Base-by-base conservation (phyloP, 2,113 vertebrate species). In the Sakesphorus luctuosus region DNA sequence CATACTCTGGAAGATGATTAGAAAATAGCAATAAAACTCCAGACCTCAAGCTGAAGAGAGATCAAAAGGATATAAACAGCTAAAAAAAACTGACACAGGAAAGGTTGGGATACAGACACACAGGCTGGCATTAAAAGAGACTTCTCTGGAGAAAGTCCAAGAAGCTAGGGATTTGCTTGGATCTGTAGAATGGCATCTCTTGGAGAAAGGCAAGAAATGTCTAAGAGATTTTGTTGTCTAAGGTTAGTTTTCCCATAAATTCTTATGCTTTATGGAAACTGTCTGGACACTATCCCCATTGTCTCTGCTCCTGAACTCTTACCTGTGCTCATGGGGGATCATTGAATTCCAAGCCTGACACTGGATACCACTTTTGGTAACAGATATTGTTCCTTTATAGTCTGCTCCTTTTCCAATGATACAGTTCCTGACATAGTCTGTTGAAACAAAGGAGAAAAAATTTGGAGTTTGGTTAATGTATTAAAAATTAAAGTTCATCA, bases 241-340 rank as follows among this genome's bases (percentile, higher is more conserved):
- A 91, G 11, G 56, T 71, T 73, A 73, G 16, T 73, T 84, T 92
- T 76, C 81, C 76, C 77, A 92, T 92, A 94, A 92, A 95, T 78
- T 84, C 76, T 77, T 74, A 50, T 81, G n/a, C 17, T 82, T 81
- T 87, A 74, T 61, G 56, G 69, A 78, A 92, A 19, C 81, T 84
- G 61, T 71, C 79, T 67, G 24, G 31, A 52, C 26, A 77, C 14
- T 92, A 47, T 84, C 94, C 40, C 36, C 80, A 78, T 71, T 89
- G 87, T 95, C 96, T 91, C 62, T 91, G 89, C 81, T 87, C 40
- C 66, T 95, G 95, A 96, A 97, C 89, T 96, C 99, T 99, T 99
- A 99, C 99, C 99, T 99, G 98, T 99, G 99, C 93, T 99, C 99
- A 47, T 99, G 99, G 85, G 99, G 99, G 66, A 99, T 98, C 94